Evolutionary conservation across 1,140 invertebrate species (phyloP).

Genomic region (Polypedilum pembai): DNA sequence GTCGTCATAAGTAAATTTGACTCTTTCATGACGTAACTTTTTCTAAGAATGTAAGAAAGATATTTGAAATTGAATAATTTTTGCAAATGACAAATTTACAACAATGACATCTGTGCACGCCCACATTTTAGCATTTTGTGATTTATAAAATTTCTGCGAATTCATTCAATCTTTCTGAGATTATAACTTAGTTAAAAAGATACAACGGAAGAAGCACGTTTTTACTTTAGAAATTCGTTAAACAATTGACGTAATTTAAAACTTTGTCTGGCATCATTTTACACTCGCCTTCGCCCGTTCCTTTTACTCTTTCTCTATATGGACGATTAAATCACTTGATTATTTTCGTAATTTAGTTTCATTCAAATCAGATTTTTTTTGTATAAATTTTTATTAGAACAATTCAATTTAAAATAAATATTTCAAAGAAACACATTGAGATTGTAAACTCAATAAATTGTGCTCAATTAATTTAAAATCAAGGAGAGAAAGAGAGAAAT

Average conservation of each 20-base stretch:
- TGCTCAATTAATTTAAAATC: no score
- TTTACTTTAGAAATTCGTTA: background rate
- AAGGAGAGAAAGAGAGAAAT: no score
- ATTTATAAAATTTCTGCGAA: background rate
- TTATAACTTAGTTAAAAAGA: background rate
- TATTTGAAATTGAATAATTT: no score
- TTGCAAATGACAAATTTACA: no score
- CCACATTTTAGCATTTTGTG: no score
- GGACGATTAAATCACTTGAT: slow-evolving; percentile 1
- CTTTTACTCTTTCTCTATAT: background rate
- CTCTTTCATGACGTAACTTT: no score
- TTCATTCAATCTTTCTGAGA: background rate
- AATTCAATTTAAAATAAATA: background rate
- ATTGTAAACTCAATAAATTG: background rate
- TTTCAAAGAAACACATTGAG: background rate
- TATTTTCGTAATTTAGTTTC: background rate
- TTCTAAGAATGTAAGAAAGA: no score
- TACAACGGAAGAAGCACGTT: background rate
- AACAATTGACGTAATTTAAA: slow-evolving; percentile 7
- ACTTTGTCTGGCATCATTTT: background rate
- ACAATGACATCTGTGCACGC: no score
- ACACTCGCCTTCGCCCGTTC: background rate
- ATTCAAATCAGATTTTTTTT: no score
- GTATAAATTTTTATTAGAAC: no score
- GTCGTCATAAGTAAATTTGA: no score